Percentiles rank a stretch among this genome's conserved stretches.
Evolutionary conservation across 1,140 invertebrate genomes (phyloP).

Genomic region (Pseudomyrmex flavicornis): DNA sequence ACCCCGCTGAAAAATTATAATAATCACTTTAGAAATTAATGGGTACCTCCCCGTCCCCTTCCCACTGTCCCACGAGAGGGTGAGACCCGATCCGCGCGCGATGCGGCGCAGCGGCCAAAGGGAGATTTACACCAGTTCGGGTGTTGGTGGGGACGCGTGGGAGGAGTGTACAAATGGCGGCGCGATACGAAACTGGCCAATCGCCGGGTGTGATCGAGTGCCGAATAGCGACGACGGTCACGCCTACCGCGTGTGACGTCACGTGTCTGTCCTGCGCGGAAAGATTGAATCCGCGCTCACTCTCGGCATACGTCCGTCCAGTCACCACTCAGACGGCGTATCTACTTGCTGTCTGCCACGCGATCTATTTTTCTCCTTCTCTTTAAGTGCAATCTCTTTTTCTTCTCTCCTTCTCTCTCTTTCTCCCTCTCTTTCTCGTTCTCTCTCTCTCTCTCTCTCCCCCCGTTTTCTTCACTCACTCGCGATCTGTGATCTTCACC

Average conservation of each 20-base stretch:
- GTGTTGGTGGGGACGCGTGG: constrained; percentile 54
- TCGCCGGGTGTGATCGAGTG: constrained; percentile 63
- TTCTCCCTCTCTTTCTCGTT: constrained; percentile 2
- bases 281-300: constrained; percentile 9
- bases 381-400: neutral
- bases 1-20: constrained; percentile 77
- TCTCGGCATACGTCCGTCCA: constrained; percentile 72
- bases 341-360: constrained; percentile 67
- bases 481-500: constrained; percentile 11
- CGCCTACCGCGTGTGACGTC: constrained; percentile 76
- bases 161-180: constrained; percentile 77
- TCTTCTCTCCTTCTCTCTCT: neutral
- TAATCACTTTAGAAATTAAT: constrained; percentile 83
- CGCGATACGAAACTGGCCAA: constrained; percentile 68
- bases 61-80: neutral
- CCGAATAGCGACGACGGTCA: constrained; percentile 65
- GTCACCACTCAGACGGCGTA: constrained; percentile 80
- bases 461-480: neutral
- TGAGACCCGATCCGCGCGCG: constrained; percentile 42
- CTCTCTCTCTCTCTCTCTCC: neutral
- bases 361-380: constrained; percentile 51
- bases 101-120: neutral
- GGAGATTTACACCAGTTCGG: constrained; percentile 25
- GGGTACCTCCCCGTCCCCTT: constrained; percentile 61
- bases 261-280: constrained; percentile 63